These are phyloP conservation scores for Poecilobothrus nobilitatus DNA, from an alignment of 2,888 invertebrate species.

Conservation along the genomic window DNA sequence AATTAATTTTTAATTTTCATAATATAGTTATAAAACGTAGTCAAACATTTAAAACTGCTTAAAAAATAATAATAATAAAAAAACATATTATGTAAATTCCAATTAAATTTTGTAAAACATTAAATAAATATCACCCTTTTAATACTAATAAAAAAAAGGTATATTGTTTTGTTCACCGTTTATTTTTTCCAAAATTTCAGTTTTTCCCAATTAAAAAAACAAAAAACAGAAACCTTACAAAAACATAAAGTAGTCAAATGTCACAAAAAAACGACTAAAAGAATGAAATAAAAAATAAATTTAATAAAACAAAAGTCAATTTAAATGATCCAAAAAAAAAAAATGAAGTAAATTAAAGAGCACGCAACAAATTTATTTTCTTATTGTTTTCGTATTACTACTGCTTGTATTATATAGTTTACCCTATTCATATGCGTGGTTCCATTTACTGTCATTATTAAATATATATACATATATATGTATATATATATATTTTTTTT, in stretches of 20 bases:
- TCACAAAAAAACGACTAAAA: background rate
- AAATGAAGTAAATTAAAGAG: background rate
- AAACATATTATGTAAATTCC: background rate
- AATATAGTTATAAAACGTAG: too few species aligned
- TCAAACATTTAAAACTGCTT: too few species aligned
- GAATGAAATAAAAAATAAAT: background rate
- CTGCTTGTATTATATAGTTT: too few species aligned
- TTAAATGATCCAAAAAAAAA: background rate
- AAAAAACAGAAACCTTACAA: background rate
- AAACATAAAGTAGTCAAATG: background rate
- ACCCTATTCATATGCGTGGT: too few species aligned
- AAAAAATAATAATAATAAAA: too few species aligned
- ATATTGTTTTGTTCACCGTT: background rate
- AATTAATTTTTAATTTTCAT: too few species aligned
- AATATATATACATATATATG: too few species aligned
- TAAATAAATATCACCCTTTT: background rate
- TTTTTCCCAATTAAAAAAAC: background rate
- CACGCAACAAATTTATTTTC: conserved; percentile 1
- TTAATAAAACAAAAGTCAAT: background rate
- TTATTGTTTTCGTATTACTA: background rate
- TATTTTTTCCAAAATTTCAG: background rate
- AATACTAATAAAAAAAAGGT: too few species aligned
- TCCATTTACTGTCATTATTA: too few species aligned
- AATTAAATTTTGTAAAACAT: background rate
- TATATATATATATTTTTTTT: too few species aligned